phyloP scores from a whole-genome alignment of 1,140 invertebrate genomes.

The Trinorchestia longiramus region DNA sequence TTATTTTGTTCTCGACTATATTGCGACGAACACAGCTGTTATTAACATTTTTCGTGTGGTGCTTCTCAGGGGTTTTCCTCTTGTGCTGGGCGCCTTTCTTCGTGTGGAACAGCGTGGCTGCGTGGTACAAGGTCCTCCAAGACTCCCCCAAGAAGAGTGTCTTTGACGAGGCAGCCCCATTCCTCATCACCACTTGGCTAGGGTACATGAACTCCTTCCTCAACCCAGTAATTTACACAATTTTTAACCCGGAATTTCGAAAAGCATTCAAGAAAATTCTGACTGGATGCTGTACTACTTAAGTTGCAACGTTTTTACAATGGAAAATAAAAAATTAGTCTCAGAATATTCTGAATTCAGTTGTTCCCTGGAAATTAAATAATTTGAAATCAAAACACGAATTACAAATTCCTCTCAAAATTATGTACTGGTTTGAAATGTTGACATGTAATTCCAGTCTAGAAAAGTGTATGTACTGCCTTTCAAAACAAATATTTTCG shows the following conservation, averaged over 20 bases:
- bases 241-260: constrained; percentile 99
- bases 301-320: not conserved
- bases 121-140: constrained; percentile 84
- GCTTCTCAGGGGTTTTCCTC: constrained; percentile 88
- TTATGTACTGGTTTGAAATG: not conserved
- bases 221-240: constrained; percentile 98
- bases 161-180: constrained; percentile 82
- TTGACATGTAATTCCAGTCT: no score
- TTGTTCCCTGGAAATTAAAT: not conserved
- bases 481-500: not conserved
- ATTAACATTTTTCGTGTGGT: no score
- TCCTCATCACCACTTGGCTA: constrained; percentile 97
- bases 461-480: not conserved
- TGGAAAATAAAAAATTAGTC: not conserved
- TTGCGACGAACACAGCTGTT: no score
- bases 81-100: constrained; percentile 99
- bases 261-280: constrained; percentile 96
- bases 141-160: constrained; percentile 74
- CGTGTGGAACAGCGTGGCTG: constrained; percentile 96
- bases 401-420: not conserved
- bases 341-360: not conserved
- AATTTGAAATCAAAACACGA: not conserved
- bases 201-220: constrained; percentile 98
- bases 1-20: no score
- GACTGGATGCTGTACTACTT: constrained; percentile 15